Percentiles rank a stretch among this genome's conserved stretches.
These are phyloP conservation scores for Lipophrys pholis DNA, from an alignment of 2,113 vertebrate species.

Conservation along the genomic window DNA sequence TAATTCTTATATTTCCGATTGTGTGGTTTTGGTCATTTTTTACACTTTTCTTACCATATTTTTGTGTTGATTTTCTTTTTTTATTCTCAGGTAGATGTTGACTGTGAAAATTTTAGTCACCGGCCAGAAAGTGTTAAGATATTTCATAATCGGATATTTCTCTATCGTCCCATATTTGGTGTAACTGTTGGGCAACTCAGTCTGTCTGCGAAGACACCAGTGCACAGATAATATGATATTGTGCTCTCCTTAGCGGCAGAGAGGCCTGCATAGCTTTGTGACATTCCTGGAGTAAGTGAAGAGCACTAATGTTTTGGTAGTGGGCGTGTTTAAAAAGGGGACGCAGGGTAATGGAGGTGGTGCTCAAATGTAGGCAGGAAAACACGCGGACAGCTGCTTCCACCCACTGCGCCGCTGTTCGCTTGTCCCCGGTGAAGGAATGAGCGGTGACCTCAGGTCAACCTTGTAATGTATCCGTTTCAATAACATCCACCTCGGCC, in stretches of 20 bases:
- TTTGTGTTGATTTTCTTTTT: too few relatives aligned
- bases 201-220: conserved; percentile 7
- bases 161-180: too few relatives aligned
- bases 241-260: conserved; percentile 29
- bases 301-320: conserved; percentile 56
- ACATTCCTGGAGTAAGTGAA: conserved; percentile 74
- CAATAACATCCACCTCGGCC: conserved; percentile 78
- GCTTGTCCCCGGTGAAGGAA: conserved; percentile 52
- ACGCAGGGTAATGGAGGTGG: conserved; percentile 54
- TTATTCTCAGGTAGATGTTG: too few relatives aligned
- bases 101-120: too few relatives aligned
- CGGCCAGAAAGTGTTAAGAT: too few relatives aligned
- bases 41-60: too few relatives aligned
- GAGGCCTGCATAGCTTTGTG: conserved; percentile 46
- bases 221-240: conserved; percentile 28
- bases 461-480: conserved; percentile 77
- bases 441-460: conserved; percentile 70
- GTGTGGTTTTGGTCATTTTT: too few relatives aligned
- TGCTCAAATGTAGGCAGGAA: conserved; percentile 35
- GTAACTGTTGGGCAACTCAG: conserved; percentile 10
- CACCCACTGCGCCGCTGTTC: conserved; percentile 45
- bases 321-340: conserved; percentile 51
- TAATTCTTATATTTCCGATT: too few relatives aligned
- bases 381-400: conserved; percentile 57
- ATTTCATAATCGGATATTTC: too few relatives aligned